Evolutionary conservation across 2,888 invertebrate species (phyloP).

Genomic region (Rosalia funebris): DNA sequence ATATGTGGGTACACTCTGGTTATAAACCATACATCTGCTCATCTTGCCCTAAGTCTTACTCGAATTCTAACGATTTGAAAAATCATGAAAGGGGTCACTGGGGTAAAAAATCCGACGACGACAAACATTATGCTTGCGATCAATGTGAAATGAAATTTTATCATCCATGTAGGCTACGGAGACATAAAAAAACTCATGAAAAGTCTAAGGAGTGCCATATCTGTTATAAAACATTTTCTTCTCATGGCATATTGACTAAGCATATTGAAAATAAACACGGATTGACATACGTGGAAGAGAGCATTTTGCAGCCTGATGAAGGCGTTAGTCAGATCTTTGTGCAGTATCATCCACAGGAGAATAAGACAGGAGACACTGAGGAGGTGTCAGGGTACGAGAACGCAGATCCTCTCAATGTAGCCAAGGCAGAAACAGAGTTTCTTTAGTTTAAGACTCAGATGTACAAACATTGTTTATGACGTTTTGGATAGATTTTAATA

Average conservation of each 20-base stretch:
- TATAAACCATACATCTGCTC: constrained; percentile 57
- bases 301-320: constrained; percentile 19
- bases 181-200: constrained; percentile 65
- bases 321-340: constrained; percentile 25
- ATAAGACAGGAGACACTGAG: too few species aligned
- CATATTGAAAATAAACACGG: constrained; percentile 52
- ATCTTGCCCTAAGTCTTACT: constrained; percentile 56
- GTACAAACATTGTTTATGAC: too few species aligned
- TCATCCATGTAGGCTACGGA: constrained; percentile 63
- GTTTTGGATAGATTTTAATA: too few species aligned
- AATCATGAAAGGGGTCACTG: constrained; percentile 55
- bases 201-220: constrained; percentile 51
- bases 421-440: too few species aligned
- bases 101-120: constrained; percentile 44
- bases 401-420: too few species aligned
- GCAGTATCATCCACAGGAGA: constrained; percentile 8
- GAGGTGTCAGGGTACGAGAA: too few species aligned
- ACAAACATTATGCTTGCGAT: constrained; percentile 55
- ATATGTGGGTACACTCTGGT: constrained; percentile 60
- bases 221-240: constrained; percentile 53
- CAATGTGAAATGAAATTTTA: constrained; percentile 56
- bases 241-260: constrained; percentile 48
- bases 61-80: constrained; percentile 57
- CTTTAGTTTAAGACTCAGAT: too few species aligned
- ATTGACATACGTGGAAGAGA: constrained; percentile 19